These are phyloP conservation scores for Apis mellifera DNA, from an alignment of 1,140 invertebrate species.

Conservation along the genomic window Amel_HAv3.1 CM009933.2:3348501-3349000, in stretches of 20 bases:
- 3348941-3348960: too few relatives aligned
- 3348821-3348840: constrained; percentile 18
- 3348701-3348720: constrained; percentile 5
- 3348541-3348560: constrained; percentile 82
- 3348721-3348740: too few relatives aligned
- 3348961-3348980: too few relatives aligned
- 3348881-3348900: too few relatives aligned
- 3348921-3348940: too few relatives aligned
- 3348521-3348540: constrained; percentile 79
- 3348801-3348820: too few relatives aligned
- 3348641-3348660: too few relatives aligned
- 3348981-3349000: too few relatives aligned
- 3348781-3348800: too few relatives aligned
- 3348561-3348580: constrained; percentile 82
- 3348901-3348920: too few relatives aligned
- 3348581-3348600: constrained; percentile 80
- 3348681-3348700: background rate
- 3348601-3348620: constrained; percentile 27
- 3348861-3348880: background rate
- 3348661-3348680: background rate
- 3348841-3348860: background rate
- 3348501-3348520: constrained; percentile 63
- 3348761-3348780: background rate
- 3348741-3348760: too few relatives aligned
- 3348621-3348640: background rate